Base-by-base conservation (phyloP, 2,113 vertebrate genomes). In the Gymnorhina tibicen region DNA sequence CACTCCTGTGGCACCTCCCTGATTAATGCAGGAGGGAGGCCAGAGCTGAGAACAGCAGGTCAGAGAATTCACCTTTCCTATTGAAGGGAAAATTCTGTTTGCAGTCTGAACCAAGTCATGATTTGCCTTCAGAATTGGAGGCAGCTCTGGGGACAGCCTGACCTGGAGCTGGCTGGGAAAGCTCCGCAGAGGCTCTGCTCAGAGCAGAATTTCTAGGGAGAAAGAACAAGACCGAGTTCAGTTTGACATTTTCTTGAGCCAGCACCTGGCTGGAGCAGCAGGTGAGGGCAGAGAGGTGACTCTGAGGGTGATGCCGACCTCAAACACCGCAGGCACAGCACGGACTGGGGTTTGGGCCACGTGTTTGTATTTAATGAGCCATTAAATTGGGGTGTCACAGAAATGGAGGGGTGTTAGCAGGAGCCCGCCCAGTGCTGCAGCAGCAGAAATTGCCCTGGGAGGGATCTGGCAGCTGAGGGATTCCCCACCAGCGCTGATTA, bases 81-180 rank as follows among this genome's bases (percentile, higher is more conserved):
- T 1, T 6, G 20, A 30, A 47, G 60, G 33, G 90, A 24, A n/a
- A 20, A 42, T 55, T 10, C 3, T 35, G 17, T n/a, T 62, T 74
- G 22, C 1, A 0, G 6, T 32, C 60, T 44, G 67, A 83, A 32
- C 33, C 26, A 35, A 28, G 47, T 83, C 3, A 0, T 6, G 0
- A 11, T 83, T 86, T 93, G 58, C n/a, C 20, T 73, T 73, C 53
- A 26, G 49, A 68, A 28, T 0, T 32, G 28, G 26, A 4, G 19
- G 53, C 13, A 23, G 73, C n/a, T 77, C 11, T 63, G 32, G 37
- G 79, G 42, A 4, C 75, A 58, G 66, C 52, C 70, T 69, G 82
- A 50, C 82, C 78, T 37, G 68, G 81, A 73, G 44, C 73, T 77
- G 59, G 11, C 93, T 77, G 81, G 53, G 26, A 50, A 47, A 77